Evolutionary conservation across 2,797 vertebrate species (phyloP), one percentile per base, ranked within the genome.

Genomic region (Tragopan temminckii): DNA sequence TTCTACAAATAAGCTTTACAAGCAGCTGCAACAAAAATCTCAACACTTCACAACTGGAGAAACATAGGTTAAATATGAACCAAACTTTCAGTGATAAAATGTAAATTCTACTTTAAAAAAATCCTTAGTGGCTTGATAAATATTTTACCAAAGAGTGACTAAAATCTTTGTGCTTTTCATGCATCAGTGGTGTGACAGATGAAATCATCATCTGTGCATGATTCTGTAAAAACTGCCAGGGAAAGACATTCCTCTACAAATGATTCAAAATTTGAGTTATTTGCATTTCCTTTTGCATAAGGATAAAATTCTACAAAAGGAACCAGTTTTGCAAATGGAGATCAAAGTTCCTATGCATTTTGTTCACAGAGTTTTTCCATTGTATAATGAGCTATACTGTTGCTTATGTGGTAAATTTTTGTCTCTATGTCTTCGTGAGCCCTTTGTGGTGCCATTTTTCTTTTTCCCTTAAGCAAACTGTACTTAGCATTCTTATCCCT

Each of bases 131-230:
- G 27, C 31, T 53, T 53, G 15, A 31, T 31, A 18, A 10, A 16
- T 53, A 35, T 89, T 81, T 89, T 83, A 62, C 45, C 24, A 11
- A 33, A 55, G 58, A 69, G 21, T 16, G 31, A 63, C 38, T 74
- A 4, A 87, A 93, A 70, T 82, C 68, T 80, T 80, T 69, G 45
- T 0, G 2, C 35, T 88, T 48, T 93, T 95, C 85, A 93, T 63
- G 75, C 88, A 63, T 95, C 71, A 74, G 0, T 93, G 57, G 36
- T 75, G 57, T 93, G 95, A 79, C 93, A 90, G 16, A 77, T 29
- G 53, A 80, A 72, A 94, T 95, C 57, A 89, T 50, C 36, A 46
- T 96, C 76, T 93, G 50, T 58, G 7, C 42, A 7, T 64, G 40
- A 20, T 75, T 80, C 45, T 75, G 5, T 38, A 35, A 67, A 61